These are phyloP conservation scores for Chascanopsetta lugubris DNA, from an alignment of 2,113 vertebrate species.

Conservation along the genomic window DNA sequence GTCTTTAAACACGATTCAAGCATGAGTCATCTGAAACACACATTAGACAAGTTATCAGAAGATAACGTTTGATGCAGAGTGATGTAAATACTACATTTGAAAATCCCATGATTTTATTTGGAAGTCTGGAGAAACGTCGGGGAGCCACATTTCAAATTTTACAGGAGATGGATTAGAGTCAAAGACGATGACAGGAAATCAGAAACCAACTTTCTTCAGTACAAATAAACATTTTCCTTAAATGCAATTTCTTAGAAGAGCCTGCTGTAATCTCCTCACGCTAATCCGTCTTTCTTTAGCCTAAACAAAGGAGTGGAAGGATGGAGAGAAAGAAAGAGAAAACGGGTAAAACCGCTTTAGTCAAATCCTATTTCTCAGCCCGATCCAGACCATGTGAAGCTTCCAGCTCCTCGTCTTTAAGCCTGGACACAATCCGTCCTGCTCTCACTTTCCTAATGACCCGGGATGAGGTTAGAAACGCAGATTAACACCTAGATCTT, in stretches of 20 bases:
- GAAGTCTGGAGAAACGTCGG: not conserved
- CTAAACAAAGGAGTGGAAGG: slow-evolving; percentile 76
- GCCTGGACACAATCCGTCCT: slow-evolving; percentile 57
- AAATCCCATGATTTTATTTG: not conserved
- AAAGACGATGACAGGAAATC: slow-evolving; percentile 13
- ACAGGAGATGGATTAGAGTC: slow-evolving; percentile 18
- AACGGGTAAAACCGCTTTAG: slow-evolving; percentile 78
- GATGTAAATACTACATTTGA: not conserved
- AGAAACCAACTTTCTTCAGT: slow-evolving; percentile 28
- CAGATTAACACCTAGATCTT: slow-evolving; percentile 45
- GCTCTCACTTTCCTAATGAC: slow-evolving; percentile 58
- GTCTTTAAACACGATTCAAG: no score
- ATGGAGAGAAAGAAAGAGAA: slow-evolving; percentile 70
- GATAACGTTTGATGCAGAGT: not conserved
- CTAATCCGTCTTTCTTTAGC: slow-evolving; percentile 73
- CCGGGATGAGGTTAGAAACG: slow-evolving; percentile 11
- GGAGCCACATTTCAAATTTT: not conserved
- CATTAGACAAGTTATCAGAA: not conserved
- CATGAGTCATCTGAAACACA: no score
- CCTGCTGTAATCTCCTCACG: slow-evolving; percentile 73
- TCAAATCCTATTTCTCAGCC: slow-evolving; percentile 82
- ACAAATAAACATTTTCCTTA: slow-evolving; percentile 66
- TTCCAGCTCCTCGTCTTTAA: slow-evolving; percentile 55
- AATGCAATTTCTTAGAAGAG: slow-evolving; percentile 66
- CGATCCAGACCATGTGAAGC: slow-evolving; percentile 58